These are phyloP conservation scores for Ursus arctos DNA, from an alignment of 2,113 vertebrate species.

Conservation along the genomic window DNA sequence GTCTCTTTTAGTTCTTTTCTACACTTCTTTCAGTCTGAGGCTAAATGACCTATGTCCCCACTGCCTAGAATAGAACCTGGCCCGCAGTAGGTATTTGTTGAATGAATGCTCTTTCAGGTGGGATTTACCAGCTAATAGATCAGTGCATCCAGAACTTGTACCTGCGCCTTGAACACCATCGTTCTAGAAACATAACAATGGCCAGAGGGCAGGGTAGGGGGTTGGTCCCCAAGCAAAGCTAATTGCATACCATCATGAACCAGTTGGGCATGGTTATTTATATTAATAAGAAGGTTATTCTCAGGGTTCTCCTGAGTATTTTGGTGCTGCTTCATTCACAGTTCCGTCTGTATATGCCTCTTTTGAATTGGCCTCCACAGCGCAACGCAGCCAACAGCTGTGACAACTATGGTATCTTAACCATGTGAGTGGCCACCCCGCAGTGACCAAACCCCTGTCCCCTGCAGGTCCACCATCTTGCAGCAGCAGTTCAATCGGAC, in stretches of 20 bases:
- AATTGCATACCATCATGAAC: background rate
- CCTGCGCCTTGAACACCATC: background rate
- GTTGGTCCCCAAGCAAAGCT: background rate
- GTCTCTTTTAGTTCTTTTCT: background rate
- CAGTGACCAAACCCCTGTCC: background rate
- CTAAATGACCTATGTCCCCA: background rate
- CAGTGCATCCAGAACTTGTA: background rate
- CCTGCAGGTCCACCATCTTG: slow-evolving; percentile 94
- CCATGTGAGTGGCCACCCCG: rapidly evolving
- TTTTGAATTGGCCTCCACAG: background rate
- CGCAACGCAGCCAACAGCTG: background rate
- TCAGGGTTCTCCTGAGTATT: background rate
- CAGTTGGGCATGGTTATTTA: background rate
- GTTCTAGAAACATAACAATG: background rate
- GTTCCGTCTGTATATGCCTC: background rate
- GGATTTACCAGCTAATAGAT: background rate
- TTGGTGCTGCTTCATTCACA: background rate
- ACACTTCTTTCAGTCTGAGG: background rate
- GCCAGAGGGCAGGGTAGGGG: background rate
- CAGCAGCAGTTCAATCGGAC: slow-evolving; percentile 99
- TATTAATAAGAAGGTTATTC: background rate
- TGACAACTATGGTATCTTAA: too few relatives aligned
- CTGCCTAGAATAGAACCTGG: background rate
- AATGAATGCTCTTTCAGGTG: background rate
- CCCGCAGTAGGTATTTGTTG: background rate